phyloP scores from a whole-genome alignment of 2,113 vertebrate genomes.

The cattle (Bos taurus) region ARS-UCD2.0 NC_037328.1:4541001-4541500 shows the following conservation, averaged over 20 bases:
- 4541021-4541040: background rate
- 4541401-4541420: slow-evolving; percentile 6
- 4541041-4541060: background rate
- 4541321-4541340: background rate
- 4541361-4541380: slow-evolving; percentile 31
- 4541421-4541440: background rate
- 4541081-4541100: background rate
- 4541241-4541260: background rate
- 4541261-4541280: background rate
- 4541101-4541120: background rate
- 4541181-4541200: background rate
- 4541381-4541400: background rate
- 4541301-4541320: background rate
- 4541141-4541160: background rate
- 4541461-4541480: slow-evolving; percentile 30
- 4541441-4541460: background rate
- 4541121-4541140: background rate
- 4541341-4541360: background rate
- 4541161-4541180: background rate
- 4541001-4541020: background rate
- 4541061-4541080: background rate
- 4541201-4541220: background rate
- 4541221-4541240: background rate
- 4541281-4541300: background rate
- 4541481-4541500: slow-evolving; percentile 48